Conservation (phyloP, 2,888 invertebrate genomes). For the Pemphredon lugubris region DNA sequence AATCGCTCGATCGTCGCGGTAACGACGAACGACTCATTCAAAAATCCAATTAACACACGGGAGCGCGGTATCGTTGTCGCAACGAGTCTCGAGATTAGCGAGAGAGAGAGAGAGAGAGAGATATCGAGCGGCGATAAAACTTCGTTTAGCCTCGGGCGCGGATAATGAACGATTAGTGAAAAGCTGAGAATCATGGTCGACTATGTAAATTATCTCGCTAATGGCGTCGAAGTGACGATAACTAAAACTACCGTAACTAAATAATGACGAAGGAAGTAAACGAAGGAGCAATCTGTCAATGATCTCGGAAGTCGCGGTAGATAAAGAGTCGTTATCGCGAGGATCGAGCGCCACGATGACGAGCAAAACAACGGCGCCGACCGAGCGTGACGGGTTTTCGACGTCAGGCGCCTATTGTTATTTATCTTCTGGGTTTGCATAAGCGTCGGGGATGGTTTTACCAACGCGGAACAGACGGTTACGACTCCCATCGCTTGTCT, state of each 20-base stretch:
- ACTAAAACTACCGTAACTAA: no score
- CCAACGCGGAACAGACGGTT: no score
- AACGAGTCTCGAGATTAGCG: background rate
- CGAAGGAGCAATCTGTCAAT: constrained; percentile 34
- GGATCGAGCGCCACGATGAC: constrained; percentile 4
- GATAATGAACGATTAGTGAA: background rate
- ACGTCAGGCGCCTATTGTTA: background rate
- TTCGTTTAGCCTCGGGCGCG: background rate
- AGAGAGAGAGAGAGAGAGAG: no score
- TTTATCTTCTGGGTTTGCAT: background rate
- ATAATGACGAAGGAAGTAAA: no score
- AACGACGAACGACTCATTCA: background rate
- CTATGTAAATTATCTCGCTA: no score
- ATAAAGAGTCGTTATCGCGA: constrained; percentile 4
- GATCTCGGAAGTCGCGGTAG: constrained; percentile 4
- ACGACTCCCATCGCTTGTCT: no score
- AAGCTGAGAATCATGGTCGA: no score
- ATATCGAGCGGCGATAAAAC: no score
- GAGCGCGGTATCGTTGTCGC: background rate
- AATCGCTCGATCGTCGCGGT: background rate
- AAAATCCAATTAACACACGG: background rate
- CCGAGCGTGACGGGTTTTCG: background rate
- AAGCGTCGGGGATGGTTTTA: background rate
- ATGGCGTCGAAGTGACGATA: no score
- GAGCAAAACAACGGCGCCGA: constrained; percentile 25